These are phyloP conservation scores for Chiridota heheva DNA, from an alignment of 35 echinoderm and acorn worm species.

Conservation along the genomic window DNA sequence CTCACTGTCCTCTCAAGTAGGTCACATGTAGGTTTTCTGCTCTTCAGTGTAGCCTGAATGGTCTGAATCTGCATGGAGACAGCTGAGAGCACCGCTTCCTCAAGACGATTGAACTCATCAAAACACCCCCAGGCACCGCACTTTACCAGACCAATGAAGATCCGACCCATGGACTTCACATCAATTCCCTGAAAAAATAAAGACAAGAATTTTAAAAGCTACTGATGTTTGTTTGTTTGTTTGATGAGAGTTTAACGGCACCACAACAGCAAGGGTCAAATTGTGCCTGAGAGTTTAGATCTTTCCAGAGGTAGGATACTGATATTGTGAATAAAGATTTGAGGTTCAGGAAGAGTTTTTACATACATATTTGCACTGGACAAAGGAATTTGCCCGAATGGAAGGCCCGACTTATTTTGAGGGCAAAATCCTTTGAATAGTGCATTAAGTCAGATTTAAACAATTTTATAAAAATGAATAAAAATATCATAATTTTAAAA, in stretches of 20 bases:
- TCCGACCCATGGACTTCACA: conserved; percentile 99
- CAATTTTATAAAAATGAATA: too few species aligned
- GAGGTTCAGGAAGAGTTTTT: too few species aligned
- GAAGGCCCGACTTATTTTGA: too few species aligned
- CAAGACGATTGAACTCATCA: conserved; percentile 98
- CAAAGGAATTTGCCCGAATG: too few species aligned
- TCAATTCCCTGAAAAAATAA: conserved; percentile 81
- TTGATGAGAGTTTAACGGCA: neutral
- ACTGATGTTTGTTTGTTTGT: neutral
- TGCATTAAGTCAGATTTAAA: too few species aligned
- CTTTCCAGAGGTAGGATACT: too few species aligned
- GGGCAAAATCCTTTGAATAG: too few species aligned
- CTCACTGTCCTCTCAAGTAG: conserved; percentile 90
- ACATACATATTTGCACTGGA: too few species aligned
- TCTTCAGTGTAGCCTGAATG: conserved; percentile 93
- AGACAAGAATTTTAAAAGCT: neutral
- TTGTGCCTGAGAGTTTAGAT: too few species aligned
- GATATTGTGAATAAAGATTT: too few species aligned
- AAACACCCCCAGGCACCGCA: conserved; percentile 99
- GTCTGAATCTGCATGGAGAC: conserved; percentile 99
- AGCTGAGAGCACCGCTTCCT: conserved; percentile 97
- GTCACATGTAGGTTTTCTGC: conserved; percentile 82
- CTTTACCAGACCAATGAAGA: conserved; percentile 99
- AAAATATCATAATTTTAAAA: too few species aligned
- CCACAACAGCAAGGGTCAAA: too few species aligned